These are phyloP conservation scores for Sinocyclocheilus maitianheensis DNA, from an alignment of 2,113 vertebrate species.

Conservation along the genomic window DNA sequence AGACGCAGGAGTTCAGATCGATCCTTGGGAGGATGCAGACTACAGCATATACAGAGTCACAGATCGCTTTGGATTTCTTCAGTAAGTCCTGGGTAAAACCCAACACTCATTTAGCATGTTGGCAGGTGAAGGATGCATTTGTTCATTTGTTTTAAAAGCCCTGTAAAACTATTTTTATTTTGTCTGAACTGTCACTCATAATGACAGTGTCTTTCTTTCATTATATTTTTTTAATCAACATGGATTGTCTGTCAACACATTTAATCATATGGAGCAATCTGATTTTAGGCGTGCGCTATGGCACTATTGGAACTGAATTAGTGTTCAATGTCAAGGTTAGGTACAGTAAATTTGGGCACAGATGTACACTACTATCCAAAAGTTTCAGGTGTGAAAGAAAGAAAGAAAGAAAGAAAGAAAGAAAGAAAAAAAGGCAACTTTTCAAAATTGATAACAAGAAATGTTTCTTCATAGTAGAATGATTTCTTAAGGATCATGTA, in stretches of 20 bases:
- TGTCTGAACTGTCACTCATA: background rate
- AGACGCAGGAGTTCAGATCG: constrained; percentile 80
- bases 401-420: no score
- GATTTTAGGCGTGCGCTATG: background rate
- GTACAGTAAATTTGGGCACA: no score
- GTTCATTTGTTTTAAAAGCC: background rate
- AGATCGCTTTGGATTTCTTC: constrained; percentile 88
- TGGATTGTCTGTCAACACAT: background rate
- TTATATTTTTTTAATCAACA: background rate
- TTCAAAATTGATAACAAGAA: no score
- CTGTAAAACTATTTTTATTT: background rate
- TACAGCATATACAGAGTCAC: constrained; percentile 86
- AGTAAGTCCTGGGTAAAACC: constrained; percentile 71
- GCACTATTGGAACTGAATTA: no score
- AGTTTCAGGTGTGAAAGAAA: no score
- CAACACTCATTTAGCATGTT: background rate
- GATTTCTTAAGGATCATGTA: no score
- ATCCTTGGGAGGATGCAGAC: constrained; percentile 88
- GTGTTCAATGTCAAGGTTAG: no score
- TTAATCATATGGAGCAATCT: background rate
- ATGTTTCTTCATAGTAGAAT: no score
- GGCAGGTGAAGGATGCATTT: background rate
- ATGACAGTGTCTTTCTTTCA: background rate
- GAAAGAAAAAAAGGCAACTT: no score
- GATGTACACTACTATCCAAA: no score